Base-by-base conservation (phyloP, 2,888 invertebrate genomes). In the Xanthostigma xanthostigma region DNA sequence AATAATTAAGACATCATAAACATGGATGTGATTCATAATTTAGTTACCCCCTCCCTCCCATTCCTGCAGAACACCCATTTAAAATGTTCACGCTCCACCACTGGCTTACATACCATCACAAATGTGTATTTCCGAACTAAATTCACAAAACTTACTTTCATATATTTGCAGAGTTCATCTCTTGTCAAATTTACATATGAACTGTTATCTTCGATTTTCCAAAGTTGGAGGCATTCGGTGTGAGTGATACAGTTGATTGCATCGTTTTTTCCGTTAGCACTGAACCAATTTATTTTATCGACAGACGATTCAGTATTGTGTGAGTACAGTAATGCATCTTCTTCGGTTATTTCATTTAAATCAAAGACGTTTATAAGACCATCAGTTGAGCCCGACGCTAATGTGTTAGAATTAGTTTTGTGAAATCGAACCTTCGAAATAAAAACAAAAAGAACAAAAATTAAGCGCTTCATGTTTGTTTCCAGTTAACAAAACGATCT, bases 341-440 rank as follows among this genome's bases (percentile, higher is more conserved):
- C 88, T 67, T 93, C 93, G 0, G 65, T 69, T 0, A 69, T 58
- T 60, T 89, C 74, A 44, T 74, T 72, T 17, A 93, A 71, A 64
- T 93, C 84, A 65, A 81, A 94, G 3, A 89, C 61, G 66, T 93
- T 93, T 2, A 93, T 76, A 12, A 94, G 71, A 0, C 92, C 91
- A 64, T 94, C 93, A 0, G 79, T 75, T 2, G 89, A 83, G 0
- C 89, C 87, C 0, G 88, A 78, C 11, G 81, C 78, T 47, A 94
- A 59, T 8, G 72, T 64, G 62, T 85, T 79, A 3, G 74, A 66
- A 60, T 83, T 76, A 8, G 60, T 64, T 46, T 78, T 74, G 71
- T 89, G 83, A 64, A 91, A 92, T 60, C 74, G 73, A 0, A 86
- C 73, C 72, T 80, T 60, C 2, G 64, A 41, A 35, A 44, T 33